These are phyloP conservation scores for Chymomyza costata DNA, from an alignment of 1,140 invertebrate species.

Conservation along the genomic window DNA sequence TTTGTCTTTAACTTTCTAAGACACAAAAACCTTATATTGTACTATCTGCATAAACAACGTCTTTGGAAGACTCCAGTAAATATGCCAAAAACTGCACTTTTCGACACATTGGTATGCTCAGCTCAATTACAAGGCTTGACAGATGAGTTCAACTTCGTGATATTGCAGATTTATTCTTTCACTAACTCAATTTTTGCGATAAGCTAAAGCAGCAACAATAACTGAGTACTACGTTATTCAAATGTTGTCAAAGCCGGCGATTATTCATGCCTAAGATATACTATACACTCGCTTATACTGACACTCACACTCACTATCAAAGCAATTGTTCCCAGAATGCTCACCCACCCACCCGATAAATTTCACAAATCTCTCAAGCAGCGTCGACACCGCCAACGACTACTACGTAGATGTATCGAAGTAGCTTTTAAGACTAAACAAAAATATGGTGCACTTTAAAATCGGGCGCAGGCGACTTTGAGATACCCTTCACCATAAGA, in stretches of 20 bases:
- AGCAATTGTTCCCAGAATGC: conserved; percentile 59
- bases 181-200: conserved; percentile 41
- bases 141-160: conserved; percentile 68
- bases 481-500: no score
- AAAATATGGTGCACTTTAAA: conserved; percentile 14
- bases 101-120: conserved; percentile 43
- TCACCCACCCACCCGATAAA: conserved; percentile 60
- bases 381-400: conserved; percentile 21
- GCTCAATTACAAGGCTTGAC: conserved; percentile 64
- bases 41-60: not conserved
- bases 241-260: conserved; percentile 62
- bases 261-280: conserved; percentile 54
- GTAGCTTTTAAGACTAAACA: conserved; percentile 36
- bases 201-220: conserved; percentile 3
- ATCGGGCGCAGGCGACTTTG: no score
- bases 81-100: conserved; percentile 22
- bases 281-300: no score
- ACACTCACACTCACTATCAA: conserved; percentile 60
- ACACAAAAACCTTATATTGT: not conserved
- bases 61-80: conserved; percentile 5
- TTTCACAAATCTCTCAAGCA: conserved; percentile 54
- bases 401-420: no score
- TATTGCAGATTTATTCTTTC: conserved; percentile 55
- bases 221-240: conserved; percentile 50
- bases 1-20: no score